Conservation (phyloP, 2,888 invertebrate genomes). For the Dryococelus australis region DNA sequence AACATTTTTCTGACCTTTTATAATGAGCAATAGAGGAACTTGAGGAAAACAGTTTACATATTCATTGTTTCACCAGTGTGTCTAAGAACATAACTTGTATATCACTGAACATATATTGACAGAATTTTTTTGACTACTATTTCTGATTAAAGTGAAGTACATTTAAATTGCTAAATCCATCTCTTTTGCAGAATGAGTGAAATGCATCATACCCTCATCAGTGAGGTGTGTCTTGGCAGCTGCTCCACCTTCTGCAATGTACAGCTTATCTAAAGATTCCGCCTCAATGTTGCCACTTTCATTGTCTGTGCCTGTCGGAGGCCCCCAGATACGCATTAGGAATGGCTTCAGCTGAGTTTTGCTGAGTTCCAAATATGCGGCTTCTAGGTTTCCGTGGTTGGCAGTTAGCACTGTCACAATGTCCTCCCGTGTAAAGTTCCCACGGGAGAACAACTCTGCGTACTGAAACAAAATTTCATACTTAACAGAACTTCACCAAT, state of each 20-base stretch:
- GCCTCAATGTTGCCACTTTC: conserved; percentile 61
- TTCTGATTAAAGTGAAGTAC: too few relatives aligned
- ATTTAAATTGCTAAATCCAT: not conserved
- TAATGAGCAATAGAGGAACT: too few relatives aligned
- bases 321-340: conserved; percentile 82
- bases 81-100: too few relatives aligned
- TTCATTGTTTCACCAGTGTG: too few relatives aligned
- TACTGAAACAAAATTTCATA: conserved; percentile 59
- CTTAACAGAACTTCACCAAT: too few relatives aligned
- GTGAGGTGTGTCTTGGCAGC: conserved; percentile 32
- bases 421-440: conserved; percentile 75
- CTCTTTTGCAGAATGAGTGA: not conserved
- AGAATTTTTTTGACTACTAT: too few relatives aligned
- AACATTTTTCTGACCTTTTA: too few relatives aligned
- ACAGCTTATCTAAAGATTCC: conserved; percentile 19
- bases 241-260: conserved; percentile 28
- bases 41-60: too few relatives aligned
- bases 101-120: too few relatives aligned
- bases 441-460: conserved; percentile 68
- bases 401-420: conserved; percentile 75
- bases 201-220: conserved; percentile 41
- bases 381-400: conserved; percentile 75
- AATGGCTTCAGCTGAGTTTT: conserved; percentile 80
- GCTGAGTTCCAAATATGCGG: conserved; percentile 73
- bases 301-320: conserved; percentile 72